Conservation (phyloP, 2,113 vertebrate genomes). For the Trogon surrucura region DNA sequence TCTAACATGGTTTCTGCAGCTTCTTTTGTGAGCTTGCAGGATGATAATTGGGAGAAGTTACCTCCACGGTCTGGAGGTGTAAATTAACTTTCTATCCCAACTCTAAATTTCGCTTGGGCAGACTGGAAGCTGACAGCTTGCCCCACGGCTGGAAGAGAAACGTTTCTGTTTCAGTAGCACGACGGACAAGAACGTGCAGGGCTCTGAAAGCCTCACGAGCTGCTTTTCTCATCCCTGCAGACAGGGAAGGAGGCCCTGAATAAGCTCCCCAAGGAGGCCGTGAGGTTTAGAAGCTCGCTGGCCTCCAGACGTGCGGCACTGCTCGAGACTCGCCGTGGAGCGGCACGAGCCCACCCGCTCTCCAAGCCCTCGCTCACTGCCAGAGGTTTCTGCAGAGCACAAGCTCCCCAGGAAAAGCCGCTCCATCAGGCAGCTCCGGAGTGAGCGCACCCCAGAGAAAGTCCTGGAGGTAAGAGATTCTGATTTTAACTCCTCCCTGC, state of each 20-base stretch:
- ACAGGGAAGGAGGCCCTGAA: not conserved
- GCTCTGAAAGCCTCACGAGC: not conserved
- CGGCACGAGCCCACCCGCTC: not conserved
- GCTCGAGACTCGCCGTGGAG: not conserved
- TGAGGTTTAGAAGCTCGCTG: not conserved
- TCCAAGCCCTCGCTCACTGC: not conserved
- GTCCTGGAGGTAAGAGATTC: not conserved
- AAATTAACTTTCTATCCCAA: not conserved
- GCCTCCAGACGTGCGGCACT: rapidly evolving
- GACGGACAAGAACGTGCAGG: not conserved
- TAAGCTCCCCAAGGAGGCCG: not conserved
- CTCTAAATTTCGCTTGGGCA: not conserved
- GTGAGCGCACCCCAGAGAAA: rapidly evolving
- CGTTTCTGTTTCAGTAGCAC: not conserved
- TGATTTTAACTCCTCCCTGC: not conserved
- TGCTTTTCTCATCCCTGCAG: not conserved
- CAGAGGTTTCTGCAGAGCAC: not conserved
- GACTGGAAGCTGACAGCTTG: not conserved
- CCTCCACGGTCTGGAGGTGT: not conserved
- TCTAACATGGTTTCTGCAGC: not conserved
- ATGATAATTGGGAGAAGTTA: not conserved
- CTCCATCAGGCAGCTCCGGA: rapidly evolving
- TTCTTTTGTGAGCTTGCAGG: not conserved
- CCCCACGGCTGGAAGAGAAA: not conserved
- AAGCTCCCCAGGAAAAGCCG: rapidly evolving